phyloP scores from a whole-genome alignment of 2,113 vertebrate species.

The Cyanoderma ruficeps region DNA sequence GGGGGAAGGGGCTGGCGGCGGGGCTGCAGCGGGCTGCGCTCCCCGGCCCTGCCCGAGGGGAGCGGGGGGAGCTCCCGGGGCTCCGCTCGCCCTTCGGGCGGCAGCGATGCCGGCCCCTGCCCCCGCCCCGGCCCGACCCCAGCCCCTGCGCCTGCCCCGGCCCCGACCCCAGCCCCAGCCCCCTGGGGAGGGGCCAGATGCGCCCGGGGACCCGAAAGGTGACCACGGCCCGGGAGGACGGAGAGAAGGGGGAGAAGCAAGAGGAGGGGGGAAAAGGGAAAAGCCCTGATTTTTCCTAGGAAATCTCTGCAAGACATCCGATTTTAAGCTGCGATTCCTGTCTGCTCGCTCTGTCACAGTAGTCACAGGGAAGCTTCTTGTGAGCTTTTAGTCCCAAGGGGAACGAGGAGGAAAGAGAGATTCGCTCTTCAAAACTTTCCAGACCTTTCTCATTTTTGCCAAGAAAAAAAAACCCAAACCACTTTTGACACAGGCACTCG shows the following conservation, averaged over 20 bases:
- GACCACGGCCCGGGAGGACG: not conserved
- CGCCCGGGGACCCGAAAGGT: not conserved
- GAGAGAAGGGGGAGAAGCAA: not conserved
- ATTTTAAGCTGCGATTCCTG: not conserved
- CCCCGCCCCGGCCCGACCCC: too few relatives aligned
- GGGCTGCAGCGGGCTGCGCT: not conserved
- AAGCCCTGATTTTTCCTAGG: not conserved
- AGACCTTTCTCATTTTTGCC: not conserved
- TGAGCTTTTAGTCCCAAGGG: not conserved
- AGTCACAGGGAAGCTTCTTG: not conserved
- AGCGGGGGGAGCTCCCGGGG: not conserved
- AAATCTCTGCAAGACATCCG: not conserved
- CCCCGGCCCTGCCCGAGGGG: too few relatives aligned
- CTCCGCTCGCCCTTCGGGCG: not conserved
- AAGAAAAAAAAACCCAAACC: not conserved
- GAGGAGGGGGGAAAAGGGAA: not conserved
- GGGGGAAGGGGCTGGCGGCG: not conserved
- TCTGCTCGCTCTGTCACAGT: not conserved
- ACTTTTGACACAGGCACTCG: not conserved
- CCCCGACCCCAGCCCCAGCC: not conserved
- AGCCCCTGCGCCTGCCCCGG: not conserved
- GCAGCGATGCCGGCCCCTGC: not conserved
- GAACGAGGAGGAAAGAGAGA: not conserved
- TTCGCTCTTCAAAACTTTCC: not conserved
- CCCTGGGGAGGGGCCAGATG: not conserved